Evolutionary conservation across 2,888 invertebrate species (phyloP).

Genomic region (Timema cristinae): DNA sequence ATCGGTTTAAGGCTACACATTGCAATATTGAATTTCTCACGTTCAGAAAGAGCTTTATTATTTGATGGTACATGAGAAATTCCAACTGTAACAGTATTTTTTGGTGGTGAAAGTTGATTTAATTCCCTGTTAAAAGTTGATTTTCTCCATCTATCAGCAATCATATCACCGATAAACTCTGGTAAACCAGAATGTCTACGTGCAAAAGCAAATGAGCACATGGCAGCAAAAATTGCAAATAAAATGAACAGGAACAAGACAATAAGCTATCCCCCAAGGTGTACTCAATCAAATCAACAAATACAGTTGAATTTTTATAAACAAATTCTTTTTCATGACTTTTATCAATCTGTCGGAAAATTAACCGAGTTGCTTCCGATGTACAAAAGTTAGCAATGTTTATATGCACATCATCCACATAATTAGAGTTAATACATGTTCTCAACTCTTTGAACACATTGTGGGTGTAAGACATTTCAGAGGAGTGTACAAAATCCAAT

Average conservation of each 20-base stretch:
- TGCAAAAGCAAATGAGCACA: constrained; percentile 20
- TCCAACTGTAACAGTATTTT: too few relatives aligned
- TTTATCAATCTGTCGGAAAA: constrained; percentile 11
- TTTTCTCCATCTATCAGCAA: constrained; percentile 15
- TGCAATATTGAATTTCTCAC: constrained; percentile 1
- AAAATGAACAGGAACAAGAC: constrained; percentile 17
- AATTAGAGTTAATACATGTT: constrained; percentile 8
- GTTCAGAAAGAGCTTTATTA: background rate
- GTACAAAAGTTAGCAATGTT: constrained; percentile 7
- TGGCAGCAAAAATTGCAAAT: constrained; percentile 14
- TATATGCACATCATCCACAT: constrained; percentile 14
- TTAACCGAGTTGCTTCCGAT: background rate
- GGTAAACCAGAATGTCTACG: background rate
- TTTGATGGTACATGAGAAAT: too few relatives aligned
- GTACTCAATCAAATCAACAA: background rate
- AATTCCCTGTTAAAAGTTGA: background rate
- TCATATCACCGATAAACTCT: constrained; percentile 3
- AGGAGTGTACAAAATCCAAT: constrained; percentile 5
- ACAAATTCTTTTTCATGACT: background rate
- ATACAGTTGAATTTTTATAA: background rate
- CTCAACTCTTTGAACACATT: constrained; percentile 16
- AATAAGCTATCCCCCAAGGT: background rate
- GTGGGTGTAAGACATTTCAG: background rate
- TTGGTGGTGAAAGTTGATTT: background rate
- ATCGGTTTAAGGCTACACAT: background rate